Evolutionary conservation across 2,113 vertebrate genomes (phyloP).

Genomic region (Illadopsis cleaveri): DNA sequence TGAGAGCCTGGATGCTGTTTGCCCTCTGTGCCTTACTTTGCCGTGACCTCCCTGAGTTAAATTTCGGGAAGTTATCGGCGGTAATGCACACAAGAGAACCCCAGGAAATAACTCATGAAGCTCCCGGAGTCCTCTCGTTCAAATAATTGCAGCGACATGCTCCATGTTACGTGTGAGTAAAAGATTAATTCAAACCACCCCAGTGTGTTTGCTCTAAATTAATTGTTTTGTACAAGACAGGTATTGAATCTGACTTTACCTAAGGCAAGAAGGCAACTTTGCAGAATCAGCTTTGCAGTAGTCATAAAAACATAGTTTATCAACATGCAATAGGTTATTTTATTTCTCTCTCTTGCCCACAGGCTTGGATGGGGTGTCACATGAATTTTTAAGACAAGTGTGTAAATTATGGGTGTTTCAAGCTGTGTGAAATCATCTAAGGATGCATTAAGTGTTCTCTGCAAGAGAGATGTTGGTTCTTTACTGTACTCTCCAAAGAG

Average conservation of each 20-base stretch:
- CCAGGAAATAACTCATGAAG: rapidly evolving
- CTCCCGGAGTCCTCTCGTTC: neutral
- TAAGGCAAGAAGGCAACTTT: neutral
- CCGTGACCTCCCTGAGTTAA: rapidly evolving
- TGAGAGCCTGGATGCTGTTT: rapidly evolving
- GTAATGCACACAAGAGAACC: rapidly evolving
- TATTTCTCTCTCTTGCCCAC: neutral
- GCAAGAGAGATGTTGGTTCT: neutral
- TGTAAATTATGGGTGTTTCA: neutral
- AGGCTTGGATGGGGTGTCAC: neutral
- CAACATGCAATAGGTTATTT: neutral
- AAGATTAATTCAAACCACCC: neutral
- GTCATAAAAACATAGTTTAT: neutral
- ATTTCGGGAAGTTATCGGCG: neutral
- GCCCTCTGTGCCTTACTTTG: neutral
- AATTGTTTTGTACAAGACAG: neutral
- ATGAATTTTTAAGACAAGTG: neutral
- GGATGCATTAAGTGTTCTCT: neutral
- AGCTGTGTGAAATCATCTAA: neutral
- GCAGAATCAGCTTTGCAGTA: neutral
- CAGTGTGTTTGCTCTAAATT: neutral
- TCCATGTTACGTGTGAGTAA: neutral
- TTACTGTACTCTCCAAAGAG: neutral
- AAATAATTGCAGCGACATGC: too few species aligned
- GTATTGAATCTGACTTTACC: neutral